Evolutionary conservation across 2,797 vertebrate species (phyloP).

Genomic region (Premnoplex brunnescens): DNA sequence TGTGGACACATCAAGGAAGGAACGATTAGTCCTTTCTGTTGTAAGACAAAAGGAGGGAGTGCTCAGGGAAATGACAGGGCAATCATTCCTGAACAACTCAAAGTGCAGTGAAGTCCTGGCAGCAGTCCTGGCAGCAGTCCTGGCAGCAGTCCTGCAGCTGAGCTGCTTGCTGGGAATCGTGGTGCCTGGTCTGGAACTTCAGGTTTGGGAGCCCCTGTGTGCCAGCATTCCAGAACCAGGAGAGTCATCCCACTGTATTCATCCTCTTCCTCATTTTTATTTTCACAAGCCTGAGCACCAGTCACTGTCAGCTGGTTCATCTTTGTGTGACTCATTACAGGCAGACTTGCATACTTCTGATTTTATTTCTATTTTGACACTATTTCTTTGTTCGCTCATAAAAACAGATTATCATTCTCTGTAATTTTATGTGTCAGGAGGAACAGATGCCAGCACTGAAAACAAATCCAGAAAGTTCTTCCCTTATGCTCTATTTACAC

Average conservation of each 20-base stretch:
- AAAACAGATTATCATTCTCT: background rate
- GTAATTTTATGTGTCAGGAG: background rate
- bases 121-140: no score
- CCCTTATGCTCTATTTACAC: background rate
- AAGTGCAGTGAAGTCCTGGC: background rate
- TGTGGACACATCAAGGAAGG: background rate
- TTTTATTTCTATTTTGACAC: background rate
- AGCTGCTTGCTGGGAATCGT: background rate
- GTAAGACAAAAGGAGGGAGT: background rate
- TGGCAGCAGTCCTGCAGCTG: background rate
- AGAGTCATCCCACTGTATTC: accelerated
- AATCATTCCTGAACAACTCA: background rate
- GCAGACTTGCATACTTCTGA: background rate
- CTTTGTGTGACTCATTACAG: background rate
- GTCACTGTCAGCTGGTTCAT: background rate
- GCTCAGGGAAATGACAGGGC: background rate
- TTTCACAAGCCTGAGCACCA: background rate
- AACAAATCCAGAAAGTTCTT: background rate
- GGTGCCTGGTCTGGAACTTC: background rate
- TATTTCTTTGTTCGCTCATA: background rate
- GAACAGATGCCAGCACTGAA: conserved; percentile 18
- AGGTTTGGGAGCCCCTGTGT: accelerated
- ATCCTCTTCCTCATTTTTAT: background rate
- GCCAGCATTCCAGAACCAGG: background rate
- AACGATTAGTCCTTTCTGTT: background rate